Base-by-base conservation (phyloP, 2,888 invertebrate species). In the Lathronympha strigana region DNA sequence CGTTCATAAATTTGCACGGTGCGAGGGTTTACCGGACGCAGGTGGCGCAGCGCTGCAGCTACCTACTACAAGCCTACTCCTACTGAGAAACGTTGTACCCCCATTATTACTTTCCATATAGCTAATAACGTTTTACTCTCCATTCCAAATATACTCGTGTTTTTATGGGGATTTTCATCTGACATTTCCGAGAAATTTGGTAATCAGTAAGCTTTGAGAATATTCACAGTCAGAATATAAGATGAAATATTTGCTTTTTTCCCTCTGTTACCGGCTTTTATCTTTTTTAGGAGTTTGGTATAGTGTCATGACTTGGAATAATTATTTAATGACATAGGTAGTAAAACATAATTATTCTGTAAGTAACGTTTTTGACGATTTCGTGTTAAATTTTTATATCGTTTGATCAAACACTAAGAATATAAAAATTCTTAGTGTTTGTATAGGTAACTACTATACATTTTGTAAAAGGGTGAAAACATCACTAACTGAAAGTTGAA, bases 1-100 rank as follows among this genome's bases (percentile, higher is more conserved):
- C 87, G 80, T 88, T 87, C 90, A 90, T 90, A 91, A 91, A 90
- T 91, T 90, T 84, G 79, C 83, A 77, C 78, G 81, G 80, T 79
- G 83, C 82, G 82, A 82, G 79, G 79, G 82, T 77, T 79, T 78
- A 80, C 78, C 82, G 81, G 83, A 78, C 86, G 77, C 90, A 90
- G 88, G 85, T 90, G 89, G 79, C 79, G 76, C 79, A 78, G 80
- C 77, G 81, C 77, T 72, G 69, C 67, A 74, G 74, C 71, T 53
- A 47, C 43, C 21, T 72, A 67, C 69, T 75, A 72, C 47, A 80
- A 23, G 82, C 82, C 82, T 82, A 81, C 76, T 76, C 78, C 71
- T 72, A 71, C 79, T 79, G 76, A 79, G 72, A 77, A 79, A 75
- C 69, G 67, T 71, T 71, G 68, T 71, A 70, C 75, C 72, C 73